These are phyloP conservation scores for Erythrolamprus reginae DNA, from an alignment of 2,113 vertebrate genomes.

Conservation along the genomic window DNA sequence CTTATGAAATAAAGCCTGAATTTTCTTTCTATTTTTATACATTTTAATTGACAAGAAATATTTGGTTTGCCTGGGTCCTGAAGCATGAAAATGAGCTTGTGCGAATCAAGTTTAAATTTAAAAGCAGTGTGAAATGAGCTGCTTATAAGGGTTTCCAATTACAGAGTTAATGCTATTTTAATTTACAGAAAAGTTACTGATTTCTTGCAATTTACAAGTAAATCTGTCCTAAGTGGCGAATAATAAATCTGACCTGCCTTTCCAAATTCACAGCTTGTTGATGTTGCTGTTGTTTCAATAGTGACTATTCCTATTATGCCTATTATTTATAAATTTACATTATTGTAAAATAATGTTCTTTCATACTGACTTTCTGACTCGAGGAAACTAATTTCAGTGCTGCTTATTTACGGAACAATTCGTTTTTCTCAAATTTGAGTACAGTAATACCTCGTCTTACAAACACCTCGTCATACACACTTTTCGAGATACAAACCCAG, in stretches of 20 bases:
- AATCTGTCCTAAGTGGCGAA: neutral
- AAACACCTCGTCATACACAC: too few species aligned
- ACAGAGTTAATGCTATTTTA: conserved; percentile 1
- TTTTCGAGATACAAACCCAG: too few species aligned
- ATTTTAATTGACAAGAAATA: conserved; percentile 50
- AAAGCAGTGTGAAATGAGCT: conserved; percentile 36
- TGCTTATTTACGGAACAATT: neutral
- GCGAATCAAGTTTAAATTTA: conserved; percentile 37
- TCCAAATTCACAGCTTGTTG: neutral
- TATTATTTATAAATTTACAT: neutral
- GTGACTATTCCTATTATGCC: neutral
- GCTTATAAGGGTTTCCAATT: conserved; percentile 29
- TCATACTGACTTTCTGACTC: neutral
- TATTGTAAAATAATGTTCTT: neutral
- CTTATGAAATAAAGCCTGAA: conserved; percentile 27
- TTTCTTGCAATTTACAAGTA: neutral
- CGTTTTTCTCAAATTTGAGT: neutral
- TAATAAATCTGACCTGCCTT: neutral
- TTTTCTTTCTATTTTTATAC: conserved; percentile 23
- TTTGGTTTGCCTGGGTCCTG: conserved; percentile 37
- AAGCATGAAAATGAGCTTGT: conserved; percentile 28
- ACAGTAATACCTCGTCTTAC: too few species aligned
- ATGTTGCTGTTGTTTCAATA: neutral
- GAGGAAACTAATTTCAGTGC: neutral
- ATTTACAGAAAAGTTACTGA: neutral